Conservation (phyloP, 2,113 vertebrate genomes). For the Greenwoodochromis staneri region DNA sequence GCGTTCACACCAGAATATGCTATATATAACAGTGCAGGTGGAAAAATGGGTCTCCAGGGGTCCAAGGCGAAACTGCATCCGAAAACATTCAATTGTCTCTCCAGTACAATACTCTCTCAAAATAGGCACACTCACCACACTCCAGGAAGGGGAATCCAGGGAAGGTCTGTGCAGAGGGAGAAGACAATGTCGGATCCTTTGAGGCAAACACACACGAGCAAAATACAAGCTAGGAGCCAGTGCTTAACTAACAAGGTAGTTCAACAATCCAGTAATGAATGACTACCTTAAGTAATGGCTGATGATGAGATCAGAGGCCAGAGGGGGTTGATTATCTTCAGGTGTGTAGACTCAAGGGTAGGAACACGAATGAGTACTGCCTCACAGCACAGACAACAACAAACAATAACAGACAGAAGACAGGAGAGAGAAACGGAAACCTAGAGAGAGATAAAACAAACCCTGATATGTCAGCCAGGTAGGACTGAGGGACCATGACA, state of each 20-base stretch:
- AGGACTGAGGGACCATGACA: background rate
- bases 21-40: background rate
- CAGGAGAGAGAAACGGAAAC: background rate
- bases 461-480: background rate
- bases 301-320: background rate
- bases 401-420: background rate
- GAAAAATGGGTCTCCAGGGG: background rate
- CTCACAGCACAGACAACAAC: background rate
- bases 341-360: background rate
- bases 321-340: background rate
- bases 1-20: background rate
- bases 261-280: background rate
- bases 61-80: background rate
- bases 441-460: background rate
- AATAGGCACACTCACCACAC: background rate
- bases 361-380: background rate
- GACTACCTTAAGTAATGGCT: background rate
- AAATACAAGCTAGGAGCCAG: background rate
- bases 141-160: background rate
- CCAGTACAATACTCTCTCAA: background rate
- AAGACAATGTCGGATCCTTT: background rate
- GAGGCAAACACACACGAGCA: background rate
- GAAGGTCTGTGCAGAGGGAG: background rate
- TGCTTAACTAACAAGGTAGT: background rate
- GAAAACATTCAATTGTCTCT: background rate